Conservation (phyloP, 1,140 invertebrate species). For the Plectus sambesii region DNA sequence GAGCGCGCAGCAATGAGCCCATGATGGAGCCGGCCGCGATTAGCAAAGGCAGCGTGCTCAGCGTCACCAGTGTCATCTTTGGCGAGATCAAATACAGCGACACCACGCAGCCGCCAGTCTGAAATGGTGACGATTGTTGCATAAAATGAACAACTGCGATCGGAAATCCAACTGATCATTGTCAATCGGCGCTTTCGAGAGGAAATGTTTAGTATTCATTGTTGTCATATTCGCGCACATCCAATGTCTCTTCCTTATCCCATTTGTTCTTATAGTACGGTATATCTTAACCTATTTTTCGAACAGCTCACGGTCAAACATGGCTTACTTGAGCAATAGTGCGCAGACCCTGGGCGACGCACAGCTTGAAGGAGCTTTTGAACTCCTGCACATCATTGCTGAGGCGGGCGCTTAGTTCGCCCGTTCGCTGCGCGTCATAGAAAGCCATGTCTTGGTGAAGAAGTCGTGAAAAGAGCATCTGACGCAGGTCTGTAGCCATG, state of each 20-base stretch:
- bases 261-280: too few relatives aligned
- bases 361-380: slow-evolving; percentile 84
- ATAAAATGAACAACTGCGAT: too few relatives aligned
- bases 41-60: slow-evolving; percentile 67
- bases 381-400: slow-evolving; percentile 90
- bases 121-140: slow-evolving; percentile 30
- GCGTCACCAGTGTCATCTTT: slow-evolving; percentile 66
- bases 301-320: not conserved
- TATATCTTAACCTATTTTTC: too few relatives aligned
- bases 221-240: too few relatives aligned
- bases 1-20: slow-evolving; percentile 59
- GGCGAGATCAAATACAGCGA: slow-evolving; percentile 72
- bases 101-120: slow-evolving; percentile 64
- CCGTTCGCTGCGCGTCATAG: slow-evolving; percentile 76
- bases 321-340: slow-evolving; percentile 64
- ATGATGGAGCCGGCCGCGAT: slow-evolving; percentile 64
- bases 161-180: too few relatives aligned
- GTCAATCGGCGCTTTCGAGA: too few relatives aligned
- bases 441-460: slow-evolving; percentile 76
- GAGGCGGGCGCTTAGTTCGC: slow-evolving; percentile 75
- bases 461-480: slow-evolving; percentile 68
- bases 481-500: slow-evolving; percentile 65
- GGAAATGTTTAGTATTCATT: too few relatives aligned
- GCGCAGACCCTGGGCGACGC: slow-evolving; percentile 72
- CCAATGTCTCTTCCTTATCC: too few relatives aligned